Base-by-base conservation (phyloP, 2,888 invertebrate species). In the Drosophila dives region DNA sequence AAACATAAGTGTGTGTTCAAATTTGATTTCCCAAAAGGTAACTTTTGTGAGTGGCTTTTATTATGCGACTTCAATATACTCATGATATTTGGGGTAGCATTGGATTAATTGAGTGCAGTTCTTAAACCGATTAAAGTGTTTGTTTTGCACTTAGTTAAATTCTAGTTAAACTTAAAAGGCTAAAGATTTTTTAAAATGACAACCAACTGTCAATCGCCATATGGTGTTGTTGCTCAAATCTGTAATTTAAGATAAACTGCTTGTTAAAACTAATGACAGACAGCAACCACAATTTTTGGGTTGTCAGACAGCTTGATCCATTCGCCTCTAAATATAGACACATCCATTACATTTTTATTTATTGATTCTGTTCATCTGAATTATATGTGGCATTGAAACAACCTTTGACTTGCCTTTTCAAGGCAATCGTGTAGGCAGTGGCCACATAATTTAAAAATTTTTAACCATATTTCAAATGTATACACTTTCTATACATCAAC, bases 11-110 rank as follows among this genome's bases (percentile, higher is more conserved):
- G 48, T 11, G 26, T 23, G 26, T 45, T 54, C 3, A 49, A 36
- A 50, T 50, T 71, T 75, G 75, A 75, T 75, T 75, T 75, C 76
- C 72, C 70, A 26, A 36, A 56, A 34, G 74, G 23, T 34, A 15
- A 50, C 29, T 58, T 50, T 42, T 67, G 56, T 33, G 23, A 11
- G 26, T 58, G 45, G 42, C 50, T 36, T n/a, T 48, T 23, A 36
- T 26, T 33, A 20, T 29, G 59, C 59, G 32, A 32, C 42, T 40
- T 36, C 50, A 63, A 68, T 73, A 74, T 58, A 23, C 51, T 26
- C 33, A 45, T 20, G 23, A 33, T 15, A 42, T 12, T 12, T n/a
- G 17, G 29, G 8, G 5, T 32, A 55, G 38, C 26, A 20, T 51
- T 45, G 7, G 12, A 12, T 12, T 45, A 45, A 45, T 45, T 12